Percentiles rank a stretch among this genome's conserved stretches.
These are phyloP conservation scores for Pseudorectes ferrugineus DNA, from an alignment of 2,113 vertebrate species.

Conservation along the genomic window DNA sequence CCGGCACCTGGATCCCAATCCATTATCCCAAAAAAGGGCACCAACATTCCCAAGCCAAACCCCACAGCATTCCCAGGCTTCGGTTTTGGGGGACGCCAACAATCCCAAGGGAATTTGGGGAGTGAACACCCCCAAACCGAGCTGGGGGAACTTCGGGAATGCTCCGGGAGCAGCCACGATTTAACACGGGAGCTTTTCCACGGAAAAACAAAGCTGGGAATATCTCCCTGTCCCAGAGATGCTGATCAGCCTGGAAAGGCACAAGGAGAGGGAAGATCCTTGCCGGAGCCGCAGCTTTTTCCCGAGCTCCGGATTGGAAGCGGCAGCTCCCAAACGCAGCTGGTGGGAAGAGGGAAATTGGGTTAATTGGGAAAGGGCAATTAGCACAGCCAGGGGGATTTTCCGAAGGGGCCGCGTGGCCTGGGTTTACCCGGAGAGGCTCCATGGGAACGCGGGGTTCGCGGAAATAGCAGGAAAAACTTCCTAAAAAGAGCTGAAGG, in stretches of 20 bases:
- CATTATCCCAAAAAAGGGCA: background rate
- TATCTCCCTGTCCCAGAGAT: accelerated
- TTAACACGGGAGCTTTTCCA: background rate
- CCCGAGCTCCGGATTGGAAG: background rate
- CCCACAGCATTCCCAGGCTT: background rate
- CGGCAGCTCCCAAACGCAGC: background rate
- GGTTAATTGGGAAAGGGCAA: slow-evolving; percentile 21
- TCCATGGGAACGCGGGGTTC: accelerated
- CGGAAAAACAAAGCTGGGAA: accelerated
- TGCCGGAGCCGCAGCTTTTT: background rate
- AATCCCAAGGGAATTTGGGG: background rate
- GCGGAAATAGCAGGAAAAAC: background rate
- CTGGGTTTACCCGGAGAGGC: background rate
- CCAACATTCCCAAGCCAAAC: background rate
- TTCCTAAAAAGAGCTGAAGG: background rate
- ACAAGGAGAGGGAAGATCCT: background rate
- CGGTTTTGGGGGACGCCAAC: accelerated
- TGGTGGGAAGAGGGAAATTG: background rate
- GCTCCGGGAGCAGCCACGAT: background rate
- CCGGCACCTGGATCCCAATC: background rate
- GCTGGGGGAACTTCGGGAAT: accelerated
- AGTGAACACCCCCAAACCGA: background rate
- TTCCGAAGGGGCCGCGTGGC: background rate
- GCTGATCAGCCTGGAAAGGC: background rate
- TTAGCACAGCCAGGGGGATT: background rate